phyloP scores from a whole-genome alignment of 2,888 invertebrate species.

The Cenopis cana region DNA sequence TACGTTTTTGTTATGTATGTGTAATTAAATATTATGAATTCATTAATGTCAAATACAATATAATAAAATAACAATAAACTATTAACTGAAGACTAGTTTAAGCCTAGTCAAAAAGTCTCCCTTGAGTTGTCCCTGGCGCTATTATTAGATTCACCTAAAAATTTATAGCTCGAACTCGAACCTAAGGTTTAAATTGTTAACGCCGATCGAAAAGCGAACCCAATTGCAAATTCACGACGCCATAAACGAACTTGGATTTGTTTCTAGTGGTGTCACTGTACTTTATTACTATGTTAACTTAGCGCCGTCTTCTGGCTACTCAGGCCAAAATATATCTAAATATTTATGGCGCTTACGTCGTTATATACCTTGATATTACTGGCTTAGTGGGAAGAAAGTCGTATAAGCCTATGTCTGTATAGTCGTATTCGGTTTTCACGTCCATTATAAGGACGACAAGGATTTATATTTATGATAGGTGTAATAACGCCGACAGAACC shows the following conservation, averaged over 20 bases:
- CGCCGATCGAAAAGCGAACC: background rate
- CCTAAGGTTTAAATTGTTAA: slow-evolving; percentile 5
- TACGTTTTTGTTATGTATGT: no score
- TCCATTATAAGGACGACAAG: slow-evolving; percentile 46
- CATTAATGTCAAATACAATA: no score
- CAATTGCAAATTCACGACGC: slow-evolving; percentile 20
- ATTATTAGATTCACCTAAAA: background rate
- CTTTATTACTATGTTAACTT: slow-evolving; percentile 26
- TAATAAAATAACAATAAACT: no score
- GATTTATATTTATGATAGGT: slow-evolving; percentile 68
- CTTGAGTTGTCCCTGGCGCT: no score
- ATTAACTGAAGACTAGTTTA: no score
- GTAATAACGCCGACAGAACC: slow-evolving; percentile 65
- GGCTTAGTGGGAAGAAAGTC: background rate
- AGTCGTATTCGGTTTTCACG: background rate
- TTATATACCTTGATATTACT: background rate
- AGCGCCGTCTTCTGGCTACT: background rate
- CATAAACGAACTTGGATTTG: slow-evolving; percentile 33
- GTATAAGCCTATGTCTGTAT: background rate
- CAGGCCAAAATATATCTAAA: background rate
- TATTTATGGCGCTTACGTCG: slow-evolving; percentile 4
- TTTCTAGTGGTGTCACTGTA: slow-evolving; percentile 28
- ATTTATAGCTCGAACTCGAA: background rate
- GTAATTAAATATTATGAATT: no score
- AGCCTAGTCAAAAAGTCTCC: no score